phyloP scores from a whole-genome alignment of 37 sponge, comb jelly and placozoan genomes.

The Spongilla lacustris region DNA sequence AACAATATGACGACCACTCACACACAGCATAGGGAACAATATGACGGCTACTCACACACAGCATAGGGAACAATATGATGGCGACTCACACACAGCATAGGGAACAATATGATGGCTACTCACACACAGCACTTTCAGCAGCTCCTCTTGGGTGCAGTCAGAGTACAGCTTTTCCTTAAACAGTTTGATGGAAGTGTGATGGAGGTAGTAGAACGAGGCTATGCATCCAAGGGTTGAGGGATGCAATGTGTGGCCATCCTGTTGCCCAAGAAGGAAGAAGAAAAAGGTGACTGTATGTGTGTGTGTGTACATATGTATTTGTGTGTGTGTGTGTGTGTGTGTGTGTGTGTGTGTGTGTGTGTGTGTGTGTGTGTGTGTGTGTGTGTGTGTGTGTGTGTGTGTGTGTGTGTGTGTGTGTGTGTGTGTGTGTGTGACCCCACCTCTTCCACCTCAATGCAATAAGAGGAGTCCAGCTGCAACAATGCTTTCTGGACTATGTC shows the following conservation, averaged over 20 bases:
- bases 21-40: too few relatives aligned
- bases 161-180: slow-evolving; percentile 77
- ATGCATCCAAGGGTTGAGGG: slow-evolving; percentile 85
- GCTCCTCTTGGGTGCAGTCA: slow-evolving; percentile 67
- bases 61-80: too few relatives aligned
- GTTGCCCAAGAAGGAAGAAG: not conserved
- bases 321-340: slow-evolving; percentile 1
- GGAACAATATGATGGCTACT: too few relatives aligned
- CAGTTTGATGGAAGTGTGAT: slow-evolving; percentile 83
- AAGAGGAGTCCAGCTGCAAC: slow-evolving; percentile 66
- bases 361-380: not conserved
- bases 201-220: slow-evolving; percentile 97
- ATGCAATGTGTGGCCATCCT: slow-evolving; percentile 72
- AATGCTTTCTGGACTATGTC: slow-evolving; percentile 61
- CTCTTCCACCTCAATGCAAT: slow-evolving; percentile 83
- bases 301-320: not conserved
- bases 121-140: slow-evolving; percentile 84
- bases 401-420: not conserved
- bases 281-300: not conserved
- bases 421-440: slow-evolving; percentile 11
- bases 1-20: too few relatives aligned
- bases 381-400: not conserved
- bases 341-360: slow-evolving; percentile 1
- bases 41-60: too few relatives aligned
- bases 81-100: too few relatives aligned